Evolutionary conservation across 1,140 invertebrate species (phyloP).

Genomic region (Dreissena polymorpha): DNA sequence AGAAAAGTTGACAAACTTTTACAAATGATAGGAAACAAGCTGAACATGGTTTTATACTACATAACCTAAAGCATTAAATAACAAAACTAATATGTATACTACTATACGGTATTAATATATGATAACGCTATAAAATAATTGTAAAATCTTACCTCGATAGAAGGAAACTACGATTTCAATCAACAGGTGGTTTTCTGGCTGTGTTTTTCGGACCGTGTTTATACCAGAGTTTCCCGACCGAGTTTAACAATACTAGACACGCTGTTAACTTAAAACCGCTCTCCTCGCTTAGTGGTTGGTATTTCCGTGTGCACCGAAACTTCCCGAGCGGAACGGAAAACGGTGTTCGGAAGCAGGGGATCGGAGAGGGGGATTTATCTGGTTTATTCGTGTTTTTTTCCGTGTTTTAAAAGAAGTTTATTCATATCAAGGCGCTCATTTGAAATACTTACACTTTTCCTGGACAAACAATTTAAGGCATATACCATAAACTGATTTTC

Average conservation of each 20-base stretch:
- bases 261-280: constrained; percentile 2
- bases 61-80: no score
- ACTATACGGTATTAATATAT: no score
- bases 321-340: constrained; percentile 52
- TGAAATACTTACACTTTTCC: no score
- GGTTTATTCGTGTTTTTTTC: constrained; percentile 17
- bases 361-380: constrained; percentile 14
- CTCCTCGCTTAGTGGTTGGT: background rate
- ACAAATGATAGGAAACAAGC: no score
- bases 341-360: background rate
- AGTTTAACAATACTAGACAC: constrained; percentile 17
- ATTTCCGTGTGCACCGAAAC: constrained; percentile 18
- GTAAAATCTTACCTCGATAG: background rate
- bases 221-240: constrained; percentile 3
- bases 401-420: no score
- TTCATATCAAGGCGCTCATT: no score
- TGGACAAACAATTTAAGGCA: no score
- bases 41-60: no score
- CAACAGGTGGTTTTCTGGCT: constrained; percentile 1
- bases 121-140: background rate
- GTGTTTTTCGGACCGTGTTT: background rate
- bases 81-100: no score
- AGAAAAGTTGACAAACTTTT: no score
- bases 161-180: background rate
- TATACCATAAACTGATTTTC: no score